These are phyloP conservation scores for Drosophila ambigua DNA, from an alignment of 1,140 invertebrate species.

Conservation along the genomic window DNA sequence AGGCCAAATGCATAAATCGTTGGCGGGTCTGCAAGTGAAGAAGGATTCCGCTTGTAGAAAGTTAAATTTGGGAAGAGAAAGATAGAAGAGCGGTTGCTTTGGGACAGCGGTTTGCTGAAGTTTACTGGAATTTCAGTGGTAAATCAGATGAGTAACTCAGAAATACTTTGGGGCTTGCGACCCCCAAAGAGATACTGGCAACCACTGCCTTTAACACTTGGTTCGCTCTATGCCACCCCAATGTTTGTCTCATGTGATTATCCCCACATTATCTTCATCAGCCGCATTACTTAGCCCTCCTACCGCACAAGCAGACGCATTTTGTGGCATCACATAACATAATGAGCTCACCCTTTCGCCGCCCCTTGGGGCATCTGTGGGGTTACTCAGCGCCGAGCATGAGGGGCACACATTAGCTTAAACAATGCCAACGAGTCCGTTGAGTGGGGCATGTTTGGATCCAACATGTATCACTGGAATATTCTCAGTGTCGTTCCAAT, in stretches of 20 bases:
- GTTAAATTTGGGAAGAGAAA: slow-evolving; percentile 11
- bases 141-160: slow-evolving; percentile 34
- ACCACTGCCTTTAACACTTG: neutral
- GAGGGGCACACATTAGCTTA: slow-evolving; percentile 36
- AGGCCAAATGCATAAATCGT: slow-evolving; percentile 55
- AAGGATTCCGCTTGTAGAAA: slow-evolving; percentile 10
- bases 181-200: no score
- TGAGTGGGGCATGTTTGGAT: slow-evolving; percentile 4
- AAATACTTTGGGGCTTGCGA: neutral
- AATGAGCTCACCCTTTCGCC: slow-evolving; percentile 41
- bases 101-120: slow-evolving; percentile 9
- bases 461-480: slow-evolving; percentile 11
- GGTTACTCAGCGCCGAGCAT: slow-evolving; percentile 19
- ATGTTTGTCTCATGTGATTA: slow-evolving; percentile 35
- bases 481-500: slow-evolving; percentile 42
- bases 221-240: neutral
- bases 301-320: slow-evolving; percentile 21
- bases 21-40: slow-evolving; percentile 27
- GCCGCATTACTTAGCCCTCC: slow-evolving; percentile 45
- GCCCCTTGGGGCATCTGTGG: neutral
- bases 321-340: slow-evolving; percentile 38
- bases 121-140: slow-evolving; percentile 27
- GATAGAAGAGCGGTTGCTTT: neutral
- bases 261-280: slow-evolving; percentile 41
- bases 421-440: slow-evolving; percentile 31